Percentiles rank a stretch among this genome's conserved stretches.
These are phyloP conservation scores for Phenacoccus solenopsis DNA, from an alignment of 1,140 invertebrate species.

Conservation along the genomic window DNA sequence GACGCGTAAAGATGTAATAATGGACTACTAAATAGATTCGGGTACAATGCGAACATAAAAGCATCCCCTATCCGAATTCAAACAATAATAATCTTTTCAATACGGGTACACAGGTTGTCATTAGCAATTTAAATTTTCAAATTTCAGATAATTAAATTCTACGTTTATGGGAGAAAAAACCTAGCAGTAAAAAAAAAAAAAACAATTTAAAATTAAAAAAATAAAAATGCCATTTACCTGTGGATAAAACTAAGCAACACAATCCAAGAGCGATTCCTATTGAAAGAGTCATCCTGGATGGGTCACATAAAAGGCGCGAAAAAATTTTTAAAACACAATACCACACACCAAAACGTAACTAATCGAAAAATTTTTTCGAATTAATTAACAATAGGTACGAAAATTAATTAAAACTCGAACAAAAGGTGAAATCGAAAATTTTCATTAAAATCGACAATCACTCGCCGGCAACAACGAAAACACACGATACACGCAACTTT, in stretches of 20 bases:
- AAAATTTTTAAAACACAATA: neutral
- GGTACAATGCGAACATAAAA: neutral
- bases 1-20: neutral
- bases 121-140: neutral
- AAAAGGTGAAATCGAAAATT: neutral
- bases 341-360: too few species aligned
- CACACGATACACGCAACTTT: neutral
- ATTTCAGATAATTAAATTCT: too few species aligned
- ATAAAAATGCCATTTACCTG: too few species aligned
- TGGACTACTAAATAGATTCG: neutral
- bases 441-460: neutral
- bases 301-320: neutral
- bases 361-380: too few species aligned
- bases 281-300: neutral
- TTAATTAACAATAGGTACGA: neutral
- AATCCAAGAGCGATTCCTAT: too few species aligned
- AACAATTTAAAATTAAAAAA: too few species aligned
- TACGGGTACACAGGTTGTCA: neutral
- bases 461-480: neutral
- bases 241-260: too few species aligned
- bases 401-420: neutral
- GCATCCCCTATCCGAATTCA: neutral
- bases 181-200: too few species aligned
- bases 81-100: neutral
- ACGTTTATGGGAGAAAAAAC: too few species aligned